Evolutionary conservation across 2,888 invertebrate genomes (phyloP).

Genomic region (Scaptomyza tumidula): DNA sequence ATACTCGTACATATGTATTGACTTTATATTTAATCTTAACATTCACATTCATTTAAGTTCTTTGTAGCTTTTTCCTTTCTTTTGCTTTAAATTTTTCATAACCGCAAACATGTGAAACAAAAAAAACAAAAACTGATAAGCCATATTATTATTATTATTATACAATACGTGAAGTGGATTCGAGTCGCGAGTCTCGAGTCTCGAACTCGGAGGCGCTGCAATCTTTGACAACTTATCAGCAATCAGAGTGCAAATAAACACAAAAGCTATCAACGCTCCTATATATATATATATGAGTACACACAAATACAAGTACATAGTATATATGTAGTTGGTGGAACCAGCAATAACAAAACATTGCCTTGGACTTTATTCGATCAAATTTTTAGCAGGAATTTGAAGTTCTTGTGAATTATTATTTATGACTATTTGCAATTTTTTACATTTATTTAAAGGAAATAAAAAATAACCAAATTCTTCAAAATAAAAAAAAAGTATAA

Average conservation of each 20-base stretch:
- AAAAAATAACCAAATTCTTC: too few species aligned
- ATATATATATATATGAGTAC: background rate
- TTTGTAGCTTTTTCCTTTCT: background rate
- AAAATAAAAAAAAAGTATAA: too few species aligned
- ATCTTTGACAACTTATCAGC: conserved; percentile 55
- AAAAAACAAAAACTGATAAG: conserved; percentile 45
- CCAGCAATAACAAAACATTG: conserved; percentile 5
- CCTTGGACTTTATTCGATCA: conserved; percentile 32
- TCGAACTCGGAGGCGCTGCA: conserved; percentile 20
- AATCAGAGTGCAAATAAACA: conserved; percentile 24
- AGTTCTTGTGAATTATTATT: background rate
- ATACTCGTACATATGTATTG: too few species aligned
- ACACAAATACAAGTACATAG: background rate
- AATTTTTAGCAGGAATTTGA: conserved; percentile 17
- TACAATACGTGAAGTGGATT: conserved; percentile 31
- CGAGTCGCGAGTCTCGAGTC: conserved; percentile 1
- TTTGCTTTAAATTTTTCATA: background rate
- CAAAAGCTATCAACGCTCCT: background rate
- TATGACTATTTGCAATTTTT: too few species aligned
- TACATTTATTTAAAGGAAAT: too few species aligned
- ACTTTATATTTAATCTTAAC: conserved; percentile 25
- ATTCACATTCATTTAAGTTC: conserved; percentile 11
- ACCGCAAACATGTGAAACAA: conserved; percentile 16
- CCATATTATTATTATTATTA: conserved; percentile 40
- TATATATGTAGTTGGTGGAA: background rate